Percentiles rank a stretch among this genome's conserved stretches.
These are phyloP conservation scores for Pseudomugil tenellus DNA, from an alignment of 2,797 vertebrate species.

Conservation along the genomic window DNA sequence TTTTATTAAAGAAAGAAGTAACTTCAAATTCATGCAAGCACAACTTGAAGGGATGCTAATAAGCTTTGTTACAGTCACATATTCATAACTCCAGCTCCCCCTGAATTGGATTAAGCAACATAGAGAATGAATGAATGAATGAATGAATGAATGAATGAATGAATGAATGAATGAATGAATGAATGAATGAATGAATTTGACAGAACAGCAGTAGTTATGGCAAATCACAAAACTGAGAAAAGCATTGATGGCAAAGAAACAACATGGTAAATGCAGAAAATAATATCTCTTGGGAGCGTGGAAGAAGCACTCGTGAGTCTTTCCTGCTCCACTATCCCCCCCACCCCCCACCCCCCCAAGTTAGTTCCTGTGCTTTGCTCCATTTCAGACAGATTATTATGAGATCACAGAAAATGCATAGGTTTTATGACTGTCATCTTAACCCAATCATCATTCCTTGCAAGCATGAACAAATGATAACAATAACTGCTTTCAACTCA, in stretches of 20 bases:
- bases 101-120: no score
- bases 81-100: no score
- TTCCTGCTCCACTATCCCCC: no score
- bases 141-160: no score
- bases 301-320: no score
- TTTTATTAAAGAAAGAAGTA: no score
- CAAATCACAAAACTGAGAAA: constrained; percentile 1
- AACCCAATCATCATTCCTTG: constrained; percentile 18
- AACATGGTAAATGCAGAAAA: neutral
- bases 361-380: neutral
- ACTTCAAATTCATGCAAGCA: neutral
- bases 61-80: neutral
- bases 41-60: neutral
- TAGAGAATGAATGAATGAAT: no score
- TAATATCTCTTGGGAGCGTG: neutral
- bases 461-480: constrained; percentile 17
- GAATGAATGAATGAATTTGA: neutral
- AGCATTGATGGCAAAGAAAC: neutral
- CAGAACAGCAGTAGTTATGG: neutral
- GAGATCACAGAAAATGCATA: constrained; percentile 22
- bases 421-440: constrained; percentile 31
- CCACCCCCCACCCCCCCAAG: no score
- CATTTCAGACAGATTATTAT: constrained; percentile 33
- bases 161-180: neutral
- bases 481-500: constrained; percentile 18